phyloP scores from a whole-genome alignment of 2,888 invertebrate species.

The Drosophila buzzatii region DNA sequence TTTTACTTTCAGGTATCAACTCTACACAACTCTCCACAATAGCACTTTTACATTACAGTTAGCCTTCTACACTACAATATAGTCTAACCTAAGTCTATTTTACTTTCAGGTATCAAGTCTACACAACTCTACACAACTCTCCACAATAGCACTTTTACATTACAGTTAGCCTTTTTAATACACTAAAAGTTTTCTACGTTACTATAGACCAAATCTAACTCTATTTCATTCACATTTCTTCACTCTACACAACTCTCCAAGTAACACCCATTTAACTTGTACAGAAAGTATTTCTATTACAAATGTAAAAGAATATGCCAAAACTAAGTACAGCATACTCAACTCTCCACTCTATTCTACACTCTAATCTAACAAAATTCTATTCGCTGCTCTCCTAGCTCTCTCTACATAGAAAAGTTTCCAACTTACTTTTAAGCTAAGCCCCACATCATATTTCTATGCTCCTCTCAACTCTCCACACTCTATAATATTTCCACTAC shows the following conservation, averaged over 20 bases:
- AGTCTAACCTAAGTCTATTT: neutral
- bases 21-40: neutral
- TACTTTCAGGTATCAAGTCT: neutral
- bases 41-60: neutral
- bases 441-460: neutral
- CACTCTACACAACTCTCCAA: neutral
- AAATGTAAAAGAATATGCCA: too few species aligned
- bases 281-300: neutral
- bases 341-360: neutral
- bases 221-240: neutral
- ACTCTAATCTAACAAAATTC: neutral
- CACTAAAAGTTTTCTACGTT: too few species aligned
- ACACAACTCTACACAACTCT: too few species aligned
- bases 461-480: neutral
- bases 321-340: too few species aligned
- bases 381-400: neutral
- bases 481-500: conserved; percentile 33
- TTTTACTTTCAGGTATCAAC: neutral
- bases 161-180: neutral
- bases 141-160: neutral
- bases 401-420: neutral
- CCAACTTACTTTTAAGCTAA: neutral
- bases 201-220: too few species aligned
- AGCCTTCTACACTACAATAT: too few species aligned
- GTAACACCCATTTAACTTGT: too few species aligned